Base-by-base conservation (phyloP, 1,140 invertebrate genomes). In the Lepidotrigona ventralis region DNA sequence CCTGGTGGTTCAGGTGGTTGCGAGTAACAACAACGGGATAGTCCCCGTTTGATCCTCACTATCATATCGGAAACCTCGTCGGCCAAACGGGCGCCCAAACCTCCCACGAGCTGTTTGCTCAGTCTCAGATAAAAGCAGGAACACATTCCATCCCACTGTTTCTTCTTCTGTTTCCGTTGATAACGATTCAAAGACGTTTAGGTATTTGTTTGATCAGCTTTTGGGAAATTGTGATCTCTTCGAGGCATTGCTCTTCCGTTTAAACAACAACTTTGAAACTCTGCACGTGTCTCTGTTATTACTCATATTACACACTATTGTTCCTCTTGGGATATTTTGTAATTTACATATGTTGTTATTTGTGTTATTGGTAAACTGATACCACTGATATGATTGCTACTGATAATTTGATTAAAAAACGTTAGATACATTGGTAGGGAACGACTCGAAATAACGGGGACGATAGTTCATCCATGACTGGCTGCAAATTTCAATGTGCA, bases 121-220 rank as follows among this genome's bases (percentile, higher is more conserved):
- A 93, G 73, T 86, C 91, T 91, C 58, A 94, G 82, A 90, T 93
- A 94, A 80, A 94, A 94, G 69, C 92, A 93, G 76, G 91, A 93
- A 86, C 92, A 88, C 90, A 93, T 93, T 90, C 90, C 90, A 92
- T 90, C 75, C 85, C 90, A 89, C 79, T 74, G 56, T 78, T 78
- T 63, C 75, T 26, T 29, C 66, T 83, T 83, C 72, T 19, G 71
- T 74, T 66, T 39, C n/a, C 51, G 33, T 46, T 26, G 74, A 70
- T 53, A 64, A 74, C 33, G 9, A 12, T 46, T 26, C 12, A 1
- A 8, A 15, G 12, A 19, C 8, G 21, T 8, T 14, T 19, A 19
- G 17, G 21, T 54, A 8, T 21, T 26, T 9, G 15, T 51, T 64
- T 33, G n/a, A 53, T 26, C 21, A 29, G 23, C 23, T 60, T 60